phyloP scores from a whole-genome alignment of 2,797 vertebrate species.

The Sphenodon punctatus region DNA sequence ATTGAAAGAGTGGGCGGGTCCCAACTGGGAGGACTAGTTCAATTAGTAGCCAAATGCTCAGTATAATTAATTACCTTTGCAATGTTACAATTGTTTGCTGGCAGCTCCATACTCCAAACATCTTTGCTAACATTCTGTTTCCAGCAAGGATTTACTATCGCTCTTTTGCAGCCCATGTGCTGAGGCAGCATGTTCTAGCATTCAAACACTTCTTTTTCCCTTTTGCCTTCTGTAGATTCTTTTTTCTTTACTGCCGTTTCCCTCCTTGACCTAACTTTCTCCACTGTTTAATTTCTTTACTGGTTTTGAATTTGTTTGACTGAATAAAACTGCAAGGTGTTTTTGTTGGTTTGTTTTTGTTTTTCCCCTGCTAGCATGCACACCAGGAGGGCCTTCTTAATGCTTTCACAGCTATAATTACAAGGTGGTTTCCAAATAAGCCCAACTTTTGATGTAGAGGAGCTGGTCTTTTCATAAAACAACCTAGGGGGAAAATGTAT shows the following conservation, averaged over 20 bases:
- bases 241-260: not conserved
- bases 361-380: not conserved
- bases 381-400: not conserved
- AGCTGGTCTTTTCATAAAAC: not conserved
- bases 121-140: not conserved
- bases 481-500: slow-evolving; percentile 13
- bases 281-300: not conserved
- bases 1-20: too few relatives aligned
- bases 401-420: too few relatives aligned
- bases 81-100: not conserved
- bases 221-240: not conserved
- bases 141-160: not conserved
- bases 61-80: not conserved
- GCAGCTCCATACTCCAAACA: not conserved
- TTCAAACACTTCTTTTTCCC: not conserved
- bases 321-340: not conserved
- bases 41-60: not conserved
- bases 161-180: not conserved
- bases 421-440: slow-evolving; percentile 10
- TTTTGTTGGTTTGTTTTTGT: not conserved
- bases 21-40: too few relatives aligned
- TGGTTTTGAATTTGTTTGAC: not conserved
- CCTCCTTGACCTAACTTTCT: not conserved
- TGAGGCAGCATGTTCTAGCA: not conserved
- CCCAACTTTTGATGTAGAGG: not conserved